Evolutionary conservation across 30 jellyfish, hydroid and myxozoan genomes (phyloP), one percentile per base, ranked within the genome.

Genomic region (Aurelia sp.): DNA sequence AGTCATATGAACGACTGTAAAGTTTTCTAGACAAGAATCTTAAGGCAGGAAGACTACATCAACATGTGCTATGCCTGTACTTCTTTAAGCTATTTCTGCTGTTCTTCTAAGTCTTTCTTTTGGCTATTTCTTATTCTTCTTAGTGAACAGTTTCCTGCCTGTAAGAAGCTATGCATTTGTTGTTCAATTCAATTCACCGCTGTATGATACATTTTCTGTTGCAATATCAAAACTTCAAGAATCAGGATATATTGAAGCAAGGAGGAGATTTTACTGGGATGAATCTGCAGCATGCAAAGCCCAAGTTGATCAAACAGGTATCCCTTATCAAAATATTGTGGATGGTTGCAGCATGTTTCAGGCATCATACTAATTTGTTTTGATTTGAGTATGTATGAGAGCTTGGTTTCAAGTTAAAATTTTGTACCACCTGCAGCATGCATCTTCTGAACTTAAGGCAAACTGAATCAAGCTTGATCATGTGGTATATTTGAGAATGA

Each of bases 101-200:
- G 0, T 77, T 77, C 16, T 24, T 16, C 15, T 3, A n/a, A n/a
- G n/a, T 30, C 16, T 5, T n/a, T 67, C 33, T 67, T 5, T 2
- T 3, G 6, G 13, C 83, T 8, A 20, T 12, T 6, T 53, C 61
- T 31, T 13, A 6, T 77, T 77, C 16, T 24, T 16, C 15, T 3
- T 16, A 77, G 88, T 77, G 55, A 63, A 77, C 88, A 58, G 88
- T 22, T 60, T 77, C 76, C 63, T 77, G 78, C 88, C 88, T 8
- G 88, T 77, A 21, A 64, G 88, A 18, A 77, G 88, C 48, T 77
- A 77, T 60, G 88, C 88, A 57, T 77, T 77, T 60, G 76, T 62
- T 24, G 88, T 77, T 60, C 88, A 64, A 53, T 77, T 77, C 77
- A 77, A 77, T 62, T 77, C 88, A 4, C 88, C 88, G 9, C 88